Percentiles rank a stretch among this genome's conserved stretches.
Conservation (phyloP, 2,888 invertebrate species). For the Brassicogethes aeneus region DNA sequence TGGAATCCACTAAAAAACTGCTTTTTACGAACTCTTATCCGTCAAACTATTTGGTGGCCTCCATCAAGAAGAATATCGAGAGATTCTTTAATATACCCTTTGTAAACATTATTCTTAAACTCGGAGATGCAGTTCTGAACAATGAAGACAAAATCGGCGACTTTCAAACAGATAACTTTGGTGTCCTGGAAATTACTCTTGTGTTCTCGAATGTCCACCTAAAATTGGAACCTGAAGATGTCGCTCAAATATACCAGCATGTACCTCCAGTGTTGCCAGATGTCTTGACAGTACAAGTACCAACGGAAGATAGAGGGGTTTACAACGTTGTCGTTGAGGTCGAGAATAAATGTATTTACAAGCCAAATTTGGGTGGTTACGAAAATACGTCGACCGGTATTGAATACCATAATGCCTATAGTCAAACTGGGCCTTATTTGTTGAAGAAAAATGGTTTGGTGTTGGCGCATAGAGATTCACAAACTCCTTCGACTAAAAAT, state of each 20-base stretch:
- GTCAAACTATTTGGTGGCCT: slow-evolving; percentile 32
- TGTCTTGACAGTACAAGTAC: slow-evolving; percentile 47
- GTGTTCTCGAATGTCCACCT: slow-evolving; percentile 23
- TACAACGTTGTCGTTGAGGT: slow-evolving; percentile 50
- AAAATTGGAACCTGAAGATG: neutral
- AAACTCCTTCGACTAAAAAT: slow-evolving; percentile 48
- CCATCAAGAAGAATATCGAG: slow-evolving; percentile 50
- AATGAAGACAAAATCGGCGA: slow-evolving; percentile 35
- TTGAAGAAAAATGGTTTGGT: slow-evolving; percentile 45
- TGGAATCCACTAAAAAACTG: neutral
- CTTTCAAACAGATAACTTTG: slow-evolving; percentile 24
- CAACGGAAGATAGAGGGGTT: slow-evolving; percentile 37
- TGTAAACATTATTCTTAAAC: slow-evolving; percentile 45
- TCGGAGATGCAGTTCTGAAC: slow-evolving; percentile 41
- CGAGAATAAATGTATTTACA: slow-evolving; percentile 50
- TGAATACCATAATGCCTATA: slow-evolving; percentile 72
- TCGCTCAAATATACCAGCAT: slow-evolving; percentile 18
- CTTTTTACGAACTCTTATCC: slow-evolving; percentile 47
- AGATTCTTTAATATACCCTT: slow-evolving; percentile 49
- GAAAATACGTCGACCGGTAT: slow-evolving; percentile 58
- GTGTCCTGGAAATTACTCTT: slow-evolving; percentile 25
- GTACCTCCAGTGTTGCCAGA: slow-evolving; percentile 40
- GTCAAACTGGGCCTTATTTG: slow-evolving; percentile 65
- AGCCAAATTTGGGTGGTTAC: slow-evolving; percentile 78
- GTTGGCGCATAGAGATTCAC: slow-evolving; percentile 54